Evolutionary conservation across 1,140 invertebrate species (phyloP).

Genomic region (Aphis craccivora): DNA sequence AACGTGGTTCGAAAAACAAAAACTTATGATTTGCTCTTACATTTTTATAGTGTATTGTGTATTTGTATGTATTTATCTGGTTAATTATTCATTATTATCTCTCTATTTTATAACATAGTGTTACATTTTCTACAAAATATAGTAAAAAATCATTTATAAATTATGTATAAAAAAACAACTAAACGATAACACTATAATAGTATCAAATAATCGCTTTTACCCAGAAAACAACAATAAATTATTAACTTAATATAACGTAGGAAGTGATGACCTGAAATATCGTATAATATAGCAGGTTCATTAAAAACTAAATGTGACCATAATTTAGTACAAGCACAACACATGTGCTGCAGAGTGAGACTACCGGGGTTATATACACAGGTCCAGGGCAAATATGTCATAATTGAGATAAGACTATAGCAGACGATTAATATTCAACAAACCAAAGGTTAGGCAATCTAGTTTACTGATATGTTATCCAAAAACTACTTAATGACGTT

Average conservation of each 20-base stretch:
- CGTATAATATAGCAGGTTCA: background rate
- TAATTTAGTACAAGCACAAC: background rate
- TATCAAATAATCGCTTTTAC: background rate
- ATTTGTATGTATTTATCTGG: background rate
- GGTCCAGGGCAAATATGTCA: constrained; percentile 54
- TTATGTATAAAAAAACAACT: background rate
- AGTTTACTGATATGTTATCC: constrained; percentile 43
- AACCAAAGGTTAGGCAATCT: constrained; percentile 36
- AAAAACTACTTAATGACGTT: constrained; percentile 20
- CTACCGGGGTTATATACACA: background rate
- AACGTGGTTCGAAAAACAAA: no score
- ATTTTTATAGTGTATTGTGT: no score
- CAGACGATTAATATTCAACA: background rate
- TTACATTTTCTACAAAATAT: background rate
- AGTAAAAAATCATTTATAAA: background rate
- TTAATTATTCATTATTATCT: background rate
- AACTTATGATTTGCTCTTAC: no score
- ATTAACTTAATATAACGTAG: background rate
- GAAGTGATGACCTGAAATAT: constrained; percentile 37
- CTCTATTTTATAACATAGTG: background rate
- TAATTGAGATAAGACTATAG: constrained; percentile 9
- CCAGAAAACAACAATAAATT: background rate
- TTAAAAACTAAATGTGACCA: constrained; percentile 43
- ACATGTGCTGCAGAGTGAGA: background rate
- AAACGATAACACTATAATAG: background rate